Conservation (phyloP, 30 jellyfish, hydroid and myxozoan species). For the Clytia hemisphaerica region DNA sequence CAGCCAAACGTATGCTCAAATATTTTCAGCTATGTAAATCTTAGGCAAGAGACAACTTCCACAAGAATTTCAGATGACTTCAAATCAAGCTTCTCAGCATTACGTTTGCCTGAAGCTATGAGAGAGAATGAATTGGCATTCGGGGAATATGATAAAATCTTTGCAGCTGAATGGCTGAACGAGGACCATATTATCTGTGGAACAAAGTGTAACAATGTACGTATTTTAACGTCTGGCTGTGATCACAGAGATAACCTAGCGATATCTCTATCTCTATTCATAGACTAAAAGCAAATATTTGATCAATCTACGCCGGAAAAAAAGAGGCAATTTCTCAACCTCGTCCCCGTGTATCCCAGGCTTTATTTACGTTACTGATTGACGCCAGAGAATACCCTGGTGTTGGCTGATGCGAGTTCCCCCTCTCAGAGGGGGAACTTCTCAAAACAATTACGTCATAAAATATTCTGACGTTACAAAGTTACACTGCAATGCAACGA, state of each 20-base stretch:
- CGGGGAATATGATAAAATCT: conserved; percentile 83
- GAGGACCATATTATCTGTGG: conserved; percentile 80
- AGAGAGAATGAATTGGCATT: conserved; percentile 52
- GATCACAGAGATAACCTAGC: neutral
- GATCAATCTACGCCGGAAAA: no score
- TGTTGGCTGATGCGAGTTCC: no score
- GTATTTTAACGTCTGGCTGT: neutral
- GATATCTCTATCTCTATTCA: no score
- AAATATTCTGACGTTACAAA: no score
- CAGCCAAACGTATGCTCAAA: conserved; percentile 4
- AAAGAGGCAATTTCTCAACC: no score
- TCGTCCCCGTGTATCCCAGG: no score
- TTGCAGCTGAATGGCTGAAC: conserved; percentile 95
- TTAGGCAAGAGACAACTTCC: conserved; percentile 39
- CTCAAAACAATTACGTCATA: no score
- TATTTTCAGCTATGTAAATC: conserved; percentile 32
- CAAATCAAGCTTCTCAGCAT: conserved; percentile 47
- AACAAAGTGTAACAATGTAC: conserved; percentile 84
- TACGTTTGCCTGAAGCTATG: conserved; percentile 58
- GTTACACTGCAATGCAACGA: no score
- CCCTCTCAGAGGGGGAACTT: no score
- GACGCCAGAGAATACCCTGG: no score
- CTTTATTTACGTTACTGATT: no score
- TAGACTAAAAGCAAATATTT: no score
- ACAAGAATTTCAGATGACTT: conserved; percentile 36